Evolutionary conservation across 2,113 vertebrate species (phyloP), one percentile per base, ranked within the genome.

Genomic region (Herpetotheres cachinnans): DNA sequence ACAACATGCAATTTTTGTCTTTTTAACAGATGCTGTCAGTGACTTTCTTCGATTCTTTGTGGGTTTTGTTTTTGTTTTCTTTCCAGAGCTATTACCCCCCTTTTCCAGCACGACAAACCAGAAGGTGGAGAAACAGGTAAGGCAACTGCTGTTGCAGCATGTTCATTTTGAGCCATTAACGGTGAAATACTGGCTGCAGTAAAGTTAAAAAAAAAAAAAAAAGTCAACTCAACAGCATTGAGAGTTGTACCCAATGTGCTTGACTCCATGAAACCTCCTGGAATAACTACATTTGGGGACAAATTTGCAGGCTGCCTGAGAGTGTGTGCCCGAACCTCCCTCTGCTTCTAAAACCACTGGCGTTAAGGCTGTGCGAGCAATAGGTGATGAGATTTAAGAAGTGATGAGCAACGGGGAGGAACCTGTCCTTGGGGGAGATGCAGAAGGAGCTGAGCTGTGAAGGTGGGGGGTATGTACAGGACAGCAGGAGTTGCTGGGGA

Each of bases 71-170:
- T 95, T 54, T 87, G 34, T 82, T 91, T 86, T 59, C 56, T 95
- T 95, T 90, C 34, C 92, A 97, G 92, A 95, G 47, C 49, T 38
- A 16, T 91, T 79, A 52, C 8, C 9, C 26, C 6, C 7, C 47
- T 86, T 91, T 47, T 83, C 40, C 74, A 82, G 25, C 61, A 62
- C 1, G 27, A 46, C 29, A 52, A 15, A 40, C 25, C 14, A 63
- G 62, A 82, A 87, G 70, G 18, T 85, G n/a, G 22, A 66, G 72
- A 77, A 95, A 44, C 86, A 97, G 97, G 96, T 97, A 97, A 95
- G 90, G 44, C 63, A 85, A 22, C 42, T 89, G 47, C 46, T 82
- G 32, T 91, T 77, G 44, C 27, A 82, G 54, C 20, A 10, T 65
- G 46, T 82, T 86, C 62, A 29, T 82, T 86, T 65, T 49, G 9